Base-by-base conservation (phyloP, 2,113 vertebrate species). In the Ciconia stormi region DNA sequence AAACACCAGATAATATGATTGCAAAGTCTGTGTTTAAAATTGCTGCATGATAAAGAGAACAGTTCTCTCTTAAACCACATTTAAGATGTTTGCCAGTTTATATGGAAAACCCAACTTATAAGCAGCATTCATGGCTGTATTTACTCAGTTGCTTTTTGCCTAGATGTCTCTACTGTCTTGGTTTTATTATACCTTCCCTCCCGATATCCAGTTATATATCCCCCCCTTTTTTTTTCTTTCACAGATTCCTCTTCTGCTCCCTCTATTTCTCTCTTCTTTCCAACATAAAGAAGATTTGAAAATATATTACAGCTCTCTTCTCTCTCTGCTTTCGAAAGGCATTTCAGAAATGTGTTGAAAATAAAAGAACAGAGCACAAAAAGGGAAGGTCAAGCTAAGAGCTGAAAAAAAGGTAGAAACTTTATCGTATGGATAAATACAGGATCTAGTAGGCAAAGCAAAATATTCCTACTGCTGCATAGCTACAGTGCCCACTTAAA, bases 1-100 rank as follows among this genome's bases (percentile, higher is more conserved):
- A 96, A 89, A 94, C 90, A 95, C 63, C 47, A 50, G 95, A 96
- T 97, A 98, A 72, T 79, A 65, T 67, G 93, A 96, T 96, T 97
- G 96, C 77, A 56, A 95, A 96, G 89, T 85, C 89, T 58, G 81
- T 84, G 84, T 91, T 63, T 90, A 87, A 96, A 95, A 97, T 66
- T 66, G 34, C 61, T 86, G 70, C 4, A 7, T 13, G 72, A 94
- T 97, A 96, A 96, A 97, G 83, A 77, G 67, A 94, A 79, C 84
- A 70, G 55, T 55, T 83, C 52, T 56, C 44, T 93, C 84, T 86
- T 56, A 78, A 49, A 72, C 40, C 19, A 5, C 44, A 29, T 80
- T 63, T 90, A 86, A 86, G 42, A 87, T 40, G 71, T 84, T 94
- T 56, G 85, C 38, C 50, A 74, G 66, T 95, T 71, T 58, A 36